Evolutionary conservation across 2,113 vertebrate genomes (phyloP).

Genomic region (Sylvietta virens): DNA sequence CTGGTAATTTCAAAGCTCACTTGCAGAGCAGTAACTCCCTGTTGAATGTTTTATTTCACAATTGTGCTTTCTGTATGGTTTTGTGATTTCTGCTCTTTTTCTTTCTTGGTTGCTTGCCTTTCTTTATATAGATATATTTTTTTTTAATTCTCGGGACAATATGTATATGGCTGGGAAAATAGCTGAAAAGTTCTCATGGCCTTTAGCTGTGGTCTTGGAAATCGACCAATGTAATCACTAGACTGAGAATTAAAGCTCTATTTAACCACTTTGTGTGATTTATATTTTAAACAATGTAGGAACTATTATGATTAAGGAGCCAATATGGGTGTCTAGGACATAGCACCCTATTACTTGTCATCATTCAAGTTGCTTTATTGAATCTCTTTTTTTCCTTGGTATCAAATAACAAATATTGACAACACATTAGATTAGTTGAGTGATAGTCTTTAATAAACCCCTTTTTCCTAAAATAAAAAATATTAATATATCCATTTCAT

Average conservation of each 20-base stretch:
- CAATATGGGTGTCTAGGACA: not conserved
- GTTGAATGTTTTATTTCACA: not conserved
- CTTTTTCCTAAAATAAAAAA: not conserved
- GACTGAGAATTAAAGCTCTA: slow-evolving; percentile 18
- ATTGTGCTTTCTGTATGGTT: not conserved
- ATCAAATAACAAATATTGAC: slow-evolving; percentile 3
- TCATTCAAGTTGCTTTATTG: not conserved
- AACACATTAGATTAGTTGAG: not conserved
- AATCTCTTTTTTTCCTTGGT: not conserved
- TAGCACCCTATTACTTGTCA: not conserved
- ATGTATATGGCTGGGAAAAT: slow-evolving; percentile 23
- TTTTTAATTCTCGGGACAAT: not conserved
- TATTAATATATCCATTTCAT: not conserved
- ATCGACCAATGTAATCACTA: slow-evolving; percentile 30
- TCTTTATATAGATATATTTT: too few species aligned
- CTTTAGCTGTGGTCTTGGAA: slow-evolving; percentile 43
- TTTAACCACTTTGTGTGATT: not conserved
- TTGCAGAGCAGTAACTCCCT: not conserved
- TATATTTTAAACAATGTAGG: not conserved
- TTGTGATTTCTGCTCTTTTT: not conserved
- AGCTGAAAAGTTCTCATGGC: slow-evolving; percentile 29
- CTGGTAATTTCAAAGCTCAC: not conserved
- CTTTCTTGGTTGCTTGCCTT: not conserved
- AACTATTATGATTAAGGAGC: not conserved
- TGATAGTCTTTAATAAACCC: not conserved